phyloP scores from a whole-genome alignment of 2,797 vertebrate genomes.

The Stomatorhinus walkeri region DNA sequence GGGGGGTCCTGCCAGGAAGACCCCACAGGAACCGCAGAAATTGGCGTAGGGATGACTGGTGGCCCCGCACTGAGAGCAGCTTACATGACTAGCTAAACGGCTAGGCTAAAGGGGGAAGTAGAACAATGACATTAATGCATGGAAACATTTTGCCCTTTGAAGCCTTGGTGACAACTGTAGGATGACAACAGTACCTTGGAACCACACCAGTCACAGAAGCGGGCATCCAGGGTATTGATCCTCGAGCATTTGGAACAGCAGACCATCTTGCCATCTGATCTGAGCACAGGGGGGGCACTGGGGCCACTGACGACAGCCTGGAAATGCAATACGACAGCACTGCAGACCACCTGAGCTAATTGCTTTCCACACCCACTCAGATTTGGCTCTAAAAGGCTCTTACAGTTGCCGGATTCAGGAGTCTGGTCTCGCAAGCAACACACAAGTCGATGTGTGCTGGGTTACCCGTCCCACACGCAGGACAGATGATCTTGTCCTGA shows the following conservation, averaged over 20 bases:
- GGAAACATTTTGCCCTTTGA: neutral
- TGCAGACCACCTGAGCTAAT: neutral
- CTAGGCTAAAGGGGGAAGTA: conserved; percentile 38
- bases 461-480: conserved; percentile 74
- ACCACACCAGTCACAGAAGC: conserved; percentile 79
- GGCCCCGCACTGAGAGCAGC: conserved; percentile 69
- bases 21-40: conserved; percentile 70
- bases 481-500: conserved; percentile 75
- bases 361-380: neutral
- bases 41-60: conserved; percentile 59
- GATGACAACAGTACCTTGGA: conserved; percentile 53
- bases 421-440: conserved; percentile 70
- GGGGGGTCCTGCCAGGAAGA: conserved; percentile 55
- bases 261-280: conserved; percentile 44
- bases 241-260: conserved; percentile 66
- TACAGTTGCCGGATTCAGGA: conserved; percentile 61
- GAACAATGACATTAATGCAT: neutral
- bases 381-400: conserved; percentile 24
- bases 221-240: conserved; percentile 54
- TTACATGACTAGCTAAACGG: conserved; percentile 47
- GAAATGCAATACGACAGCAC: conserved; percentile 14
- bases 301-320: conserved; percentile 45
- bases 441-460: conserved; percentile 69
- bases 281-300: conserved; percentile 32
- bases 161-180: neutral